These are phyloP conservation scores for Trachythela sp. DNA, from an alignment of 64 coral and sea anemone species.

Conservation along the genomic window DNA sequence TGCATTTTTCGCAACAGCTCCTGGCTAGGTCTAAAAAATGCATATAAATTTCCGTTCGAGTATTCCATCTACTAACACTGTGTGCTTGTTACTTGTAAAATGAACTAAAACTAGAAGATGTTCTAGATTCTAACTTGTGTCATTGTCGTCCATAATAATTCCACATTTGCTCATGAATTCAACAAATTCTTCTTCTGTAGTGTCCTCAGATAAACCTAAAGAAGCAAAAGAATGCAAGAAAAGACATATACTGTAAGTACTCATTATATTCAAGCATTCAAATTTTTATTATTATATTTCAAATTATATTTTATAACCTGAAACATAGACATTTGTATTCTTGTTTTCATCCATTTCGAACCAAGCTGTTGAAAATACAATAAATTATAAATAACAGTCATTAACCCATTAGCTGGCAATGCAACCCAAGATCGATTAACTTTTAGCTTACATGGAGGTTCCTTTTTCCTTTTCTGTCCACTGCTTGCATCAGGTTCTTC, in stretches of 20 bases:
- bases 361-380: conserved; percentile 51
- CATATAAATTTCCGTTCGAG: not conserved
- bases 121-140: conserved; percentile 48
- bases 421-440: not conserved
- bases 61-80: no score
- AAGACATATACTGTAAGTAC: not conserved
- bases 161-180: conserved; percentile 93
- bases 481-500: not conserved
- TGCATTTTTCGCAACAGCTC: no score
- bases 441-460: conserved; percentile 13
- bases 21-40: no score
- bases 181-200: conserved; percentile 87
- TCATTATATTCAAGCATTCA: no score
- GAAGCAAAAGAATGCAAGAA: not conserved
- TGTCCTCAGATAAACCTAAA: conserved; percentile 69
- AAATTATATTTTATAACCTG: conserved; percentile 48
- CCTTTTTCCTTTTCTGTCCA: conserved; percentile 63
- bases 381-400: no score
- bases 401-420: no score
- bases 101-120: not conserved
- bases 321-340: conserved; percentile 96
- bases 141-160: conserved; percentile 92
- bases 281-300: not conserved
- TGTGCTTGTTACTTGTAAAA: not conserved
- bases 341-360: conserved; percentile 85